phyloP scores from a whole-genome alignment of 2,888 invertebrate genomes.

The Meghimatium bilineatum region DNA sequence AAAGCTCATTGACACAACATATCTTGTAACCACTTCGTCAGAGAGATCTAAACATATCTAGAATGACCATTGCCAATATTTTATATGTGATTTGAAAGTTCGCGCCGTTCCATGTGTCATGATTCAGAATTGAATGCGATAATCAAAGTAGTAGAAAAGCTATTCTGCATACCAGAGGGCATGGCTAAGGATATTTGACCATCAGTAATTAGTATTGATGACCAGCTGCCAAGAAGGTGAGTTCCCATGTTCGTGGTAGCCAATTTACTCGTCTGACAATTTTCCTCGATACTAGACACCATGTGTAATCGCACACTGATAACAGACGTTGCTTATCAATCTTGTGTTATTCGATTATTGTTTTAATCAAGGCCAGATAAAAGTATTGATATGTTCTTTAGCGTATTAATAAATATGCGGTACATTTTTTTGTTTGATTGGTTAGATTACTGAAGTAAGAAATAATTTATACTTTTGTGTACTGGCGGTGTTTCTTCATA shows the following conservation, averaged over 20 bases:
- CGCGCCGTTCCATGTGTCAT: no score
- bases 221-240: slow-evolving; percentile 39
- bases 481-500: no score
- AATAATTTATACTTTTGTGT: no score
- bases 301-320: not conserved
- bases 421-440: no score
- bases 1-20: no score
- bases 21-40: no score
- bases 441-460: no score
- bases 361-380: not conserved
- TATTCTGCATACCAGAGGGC: not conserved
- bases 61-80: not conserved
- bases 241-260: slow-evolving; percentile 45
- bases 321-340: not conserved
- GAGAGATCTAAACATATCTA: not conserved
- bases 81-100: no score
- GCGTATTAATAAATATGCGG: no score
- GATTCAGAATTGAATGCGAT: not conserved
- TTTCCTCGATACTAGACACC: not conserved
- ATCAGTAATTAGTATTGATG: slow-evolving; percentile 44
- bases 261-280: slow-evolving; percentile 26
- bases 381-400: not conserved
- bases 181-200: not conserved
- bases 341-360: slow-evolving; percentile 3
- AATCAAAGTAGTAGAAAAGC: not conserved